Base-by-base conservation (phyloP, 2,797 vertebrate species). In the Carduelis carduelis region DNA sequence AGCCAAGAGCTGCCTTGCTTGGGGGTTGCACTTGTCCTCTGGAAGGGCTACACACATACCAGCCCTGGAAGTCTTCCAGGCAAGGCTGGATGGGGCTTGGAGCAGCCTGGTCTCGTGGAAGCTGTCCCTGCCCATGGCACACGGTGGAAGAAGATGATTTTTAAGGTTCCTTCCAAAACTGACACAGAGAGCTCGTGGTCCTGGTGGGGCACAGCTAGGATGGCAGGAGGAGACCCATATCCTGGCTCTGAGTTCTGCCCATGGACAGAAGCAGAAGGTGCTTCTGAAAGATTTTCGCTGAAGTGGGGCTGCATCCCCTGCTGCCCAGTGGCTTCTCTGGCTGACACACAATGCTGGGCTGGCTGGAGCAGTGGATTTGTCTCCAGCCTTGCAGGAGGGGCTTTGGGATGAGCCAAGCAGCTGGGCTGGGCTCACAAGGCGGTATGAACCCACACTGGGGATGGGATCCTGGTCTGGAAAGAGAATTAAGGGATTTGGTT, bases 391-490 rank as follows among this genome's bases (percentile, higher is more conserved):
- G 47, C 35, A 75, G 83, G 90, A 92, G 70, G 47, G 46, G 63
- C 47, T 96, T 32, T 91, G 84, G 8, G 4, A 63, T 41, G 70
- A 91, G 71, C 84, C 13, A 21, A 26, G 66, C 65, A 81, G 95
- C 86, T 75, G 83, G 39, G 61, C 79, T 69, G 80, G 87, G 72
- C 90, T 84, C 2, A 0, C 7, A 11, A 69, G 52, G n/a, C 23
- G 32, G 47, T 1, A 0, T 3, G 4, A 77, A 64, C 32, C 55
- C 0, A 0, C 27, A 9, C 21, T 1, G 17, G 59, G 55, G 24
- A 39, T 41, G 35, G 43, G 14, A 84, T 44, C 24, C 34, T 27
- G 71, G 17, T 63, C 78, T 91, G 78, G 37, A n/a, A 65, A 16
- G 35, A 50, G 71, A 65, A 78, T 49, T 3, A 30, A 52, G 61